Percentiles rank a stretch among this genome's conserved stretches.
Evolutionary conservation across 2,113 vertebrate genomes (phyloP).

Genomic region (Bos javanicus): DNA sequence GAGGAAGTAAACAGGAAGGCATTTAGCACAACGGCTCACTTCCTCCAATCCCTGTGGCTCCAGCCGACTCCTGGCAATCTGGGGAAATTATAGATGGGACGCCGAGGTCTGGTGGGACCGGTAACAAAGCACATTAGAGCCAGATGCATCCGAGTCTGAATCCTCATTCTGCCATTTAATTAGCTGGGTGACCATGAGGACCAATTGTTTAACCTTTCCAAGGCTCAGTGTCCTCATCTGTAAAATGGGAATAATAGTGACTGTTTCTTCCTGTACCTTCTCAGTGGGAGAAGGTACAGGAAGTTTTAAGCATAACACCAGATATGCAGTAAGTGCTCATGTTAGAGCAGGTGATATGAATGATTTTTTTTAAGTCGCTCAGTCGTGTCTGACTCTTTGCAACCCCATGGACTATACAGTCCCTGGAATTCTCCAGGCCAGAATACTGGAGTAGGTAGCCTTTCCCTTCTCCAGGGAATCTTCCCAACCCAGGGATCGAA

Average conservation of each 20-base stretch:
- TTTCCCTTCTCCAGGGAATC: background rate
- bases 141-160: background rate
- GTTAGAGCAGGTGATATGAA: background rate
- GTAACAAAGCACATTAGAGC: background rate
- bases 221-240: background rate
- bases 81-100: background rate
- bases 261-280: background rate
- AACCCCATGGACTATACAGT: background rate
- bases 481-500: background rate
- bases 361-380: background rate
- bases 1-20: background rate
- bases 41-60: fast-evolving
- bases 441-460: background rate
- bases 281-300: background rate
- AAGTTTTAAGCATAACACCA: background rate
- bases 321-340: background rate
- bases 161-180: background rate
- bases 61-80: background rate
- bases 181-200: background rate
- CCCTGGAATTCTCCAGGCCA: background rate
- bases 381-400: background rate
- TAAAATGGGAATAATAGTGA: background rate
- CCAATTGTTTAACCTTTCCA: background rate
- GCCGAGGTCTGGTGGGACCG: background rate
- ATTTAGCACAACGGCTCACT: background rate